Evolutionary conservation across 2,113 vertebrate species (phyloP).

Genomic region (Zosterops borbonicus): DNA sequence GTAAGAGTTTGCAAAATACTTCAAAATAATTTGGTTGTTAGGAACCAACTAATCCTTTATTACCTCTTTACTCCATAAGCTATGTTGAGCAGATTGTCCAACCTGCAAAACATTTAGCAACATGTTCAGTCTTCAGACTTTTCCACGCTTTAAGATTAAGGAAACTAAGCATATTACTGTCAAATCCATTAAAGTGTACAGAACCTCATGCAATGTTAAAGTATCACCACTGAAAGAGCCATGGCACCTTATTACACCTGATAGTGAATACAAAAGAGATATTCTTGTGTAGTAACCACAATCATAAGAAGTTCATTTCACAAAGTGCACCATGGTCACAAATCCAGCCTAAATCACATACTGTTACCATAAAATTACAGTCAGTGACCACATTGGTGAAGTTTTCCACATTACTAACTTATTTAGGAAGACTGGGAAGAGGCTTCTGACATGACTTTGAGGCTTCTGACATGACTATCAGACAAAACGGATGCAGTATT

Average conservation of each 20-base stretch:
- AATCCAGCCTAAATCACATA: not conserved
- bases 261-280: not conserved
- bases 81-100: constrained; percentile 99
- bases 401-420: not conserved
- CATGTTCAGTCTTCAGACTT: constrained; percentile 70
- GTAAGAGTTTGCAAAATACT: constrained; percentile 17
- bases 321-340: not conserved
- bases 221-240: not conserved
- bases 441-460: not conserved
- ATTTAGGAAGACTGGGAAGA: not conserved
- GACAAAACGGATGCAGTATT: not conserved
- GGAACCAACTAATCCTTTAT: constrained; percentile 67
- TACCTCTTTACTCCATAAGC: constrained; percentile 99
- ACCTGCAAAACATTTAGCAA: constrained; percentile 85
- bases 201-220: not conserved
- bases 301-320: not conserved
- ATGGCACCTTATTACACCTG: not conserved
- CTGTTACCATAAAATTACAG: not conserved
- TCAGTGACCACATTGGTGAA: not conserved
- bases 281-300: not conserved
- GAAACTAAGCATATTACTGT: constrained; percentile 20
- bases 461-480: not conserved
- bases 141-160: not conserved
- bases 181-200: not conserved
- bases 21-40: constrained; percentile 17